Percentiles rank a stretch among this genome's conserved stretches.
phyloP scores from a whole-genome alignment of 1,140 invertebrate genomes.

The Lethocerus indicus region DNA sequence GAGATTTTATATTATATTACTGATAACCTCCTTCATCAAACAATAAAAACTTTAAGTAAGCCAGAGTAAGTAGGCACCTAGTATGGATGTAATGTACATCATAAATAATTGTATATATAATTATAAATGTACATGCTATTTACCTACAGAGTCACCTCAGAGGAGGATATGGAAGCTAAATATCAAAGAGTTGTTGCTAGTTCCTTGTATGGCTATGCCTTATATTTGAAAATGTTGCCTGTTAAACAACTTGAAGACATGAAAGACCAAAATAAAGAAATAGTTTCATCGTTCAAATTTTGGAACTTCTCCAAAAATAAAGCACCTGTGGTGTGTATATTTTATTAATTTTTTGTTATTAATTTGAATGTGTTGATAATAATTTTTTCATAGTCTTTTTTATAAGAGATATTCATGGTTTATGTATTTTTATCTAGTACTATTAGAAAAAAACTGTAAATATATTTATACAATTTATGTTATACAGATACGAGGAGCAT shows the following conservation, averaged over 20 bases:
- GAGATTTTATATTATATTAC: slow-evolving; percentile 56
- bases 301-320: slow-evolving; percentile 51
- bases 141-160: slow-evolving; percentile 4
- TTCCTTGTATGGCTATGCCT: slow-evolving; percentile 44
- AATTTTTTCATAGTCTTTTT: not conserved
- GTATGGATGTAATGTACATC: not conserved
- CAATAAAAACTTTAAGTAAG: slow-evolving; percentile 38
- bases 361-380: not conserved
- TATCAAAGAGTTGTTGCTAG: slow-evolving; percentile 47
- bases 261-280: slow-evolving; percentile 28
- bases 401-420: not conserved
- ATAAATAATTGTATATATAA: not conserved
- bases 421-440: not conserved
- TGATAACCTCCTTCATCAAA: slow-evolving; percentile 51
- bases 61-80: slow-evolving; percentile 34
- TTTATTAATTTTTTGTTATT: slow-evolving; percentile 2
- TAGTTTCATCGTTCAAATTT: slow-evolving; percentile 44
- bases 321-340: slow-evolving; percentile 28
- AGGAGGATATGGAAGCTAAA: slow-evolving; percentile 55
- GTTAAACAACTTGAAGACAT: slow-evolving; percentile 30
- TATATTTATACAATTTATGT: not conserved
- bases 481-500: slow-evolving; percentile 34
- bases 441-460: not conserved
- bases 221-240: slow-evolving; percentile 36
- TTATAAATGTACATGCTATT: too few species aligned